Base-by-base conservation (phyloP, 53 echinoderm and acorn worm genomes). In the Antedon mediterranea region DNA sequence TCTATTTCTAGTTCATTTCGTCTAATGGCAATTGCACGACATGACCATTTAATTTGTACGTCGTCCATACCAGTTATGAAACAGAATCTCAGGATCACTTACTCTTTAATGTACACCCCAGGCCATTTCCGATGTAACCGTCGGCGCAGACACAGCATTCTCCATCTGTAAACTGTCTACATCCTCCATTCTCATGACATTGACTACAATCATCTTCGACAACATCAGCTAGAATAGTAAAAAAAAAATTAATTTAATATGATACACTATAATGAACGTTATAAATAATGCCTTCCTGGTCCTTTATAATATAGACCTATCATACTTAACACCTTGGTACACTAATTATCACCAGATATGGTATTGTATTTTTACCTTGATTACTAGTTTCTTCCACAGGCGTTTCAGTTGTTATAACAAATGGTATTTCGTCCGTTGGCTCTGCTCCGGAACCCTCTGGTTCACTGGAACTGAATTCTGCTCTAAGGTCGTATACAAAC, bases 111-210 rank as follows among this genome's bases (percentile, higher is more conserved):
- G 88, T 30, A 78, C 94, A 94, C 8, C 82, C 29, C 32, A 74
- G 74, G 6, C 94, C 94, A 34, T 94, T 94, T 18, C 94, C 94
- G 72, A 84, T 86, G 85, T 85, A 85, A 34, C 75, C 79, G 2
- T 73, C 43, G 14, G 83, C 75, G 71, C 94, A 94, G 34, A 86
- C 82, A 73, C 94, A 94, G 77, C 94, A 94, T 30, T 74, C 79
- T n/a, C 91, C 94, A 18, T 80, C 32, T 9, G 71, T 43, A 42
- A 72, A 86, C n/a, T 77, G 34, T 15, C 5, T 75, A 72, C 87
- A 87, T 29, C 71, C 42, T 32, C 83, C 83, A 71, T 83, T 70
- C 29, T 32, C 4, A 32, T 75, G 32, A 32, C 87, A 87, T 15
- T 31, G 75, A 29, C 32, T 15, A 43, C 80, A 80, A 15, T 75